Percentiles rank a stretch among this genome's conserved stretches.
Evolutionary conservation across 2,797 vertebrate genomes (phyloP).

Genomic region (Prunella strophiata): DNA sequence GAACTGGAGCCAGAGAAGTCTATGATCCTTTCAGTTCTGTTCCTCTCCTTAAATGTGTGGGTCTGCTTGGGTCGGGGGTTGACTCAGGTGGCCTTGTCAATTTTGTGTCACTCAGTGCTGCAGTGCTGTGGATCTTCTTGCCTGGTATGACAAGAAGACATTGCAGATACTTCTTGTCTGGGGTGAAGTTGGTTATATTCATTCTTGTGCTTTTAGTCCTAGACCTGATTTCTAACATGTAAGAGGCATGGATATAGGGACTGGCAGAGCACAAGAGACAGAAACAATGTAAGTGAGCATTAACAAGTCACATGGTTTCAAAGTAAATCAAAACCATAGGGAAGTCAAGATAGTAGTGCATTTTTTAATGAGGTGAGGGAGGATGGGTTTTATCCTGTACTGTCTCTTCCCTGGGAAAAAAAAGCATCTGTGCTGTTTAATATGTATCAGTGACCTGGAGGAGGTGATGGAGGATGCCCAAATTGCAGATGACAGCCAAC

Average conservation of each 20-base stretch:
- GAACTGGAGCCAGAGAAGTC: background rate
- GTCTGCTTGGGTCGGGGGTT: background rate
- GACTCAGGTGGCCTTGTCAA: background rate
- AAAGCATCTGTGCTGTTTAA: background rate
- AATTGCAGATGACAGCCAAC: background rate
- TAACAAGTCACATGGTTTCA: background rate
- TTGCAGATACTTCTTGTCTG: background rate
- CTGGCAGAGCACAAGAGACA: background rate
- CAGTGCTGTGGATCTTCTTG: background rate
- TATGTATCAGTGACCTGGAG: background rate
- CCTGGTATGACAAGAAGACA: background rate
- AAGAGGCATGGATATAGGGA: background rate
- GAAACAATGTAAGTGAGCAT: background rate
- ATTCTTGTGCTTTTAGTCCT: background rate
- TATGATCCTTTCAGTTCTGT: background rate
- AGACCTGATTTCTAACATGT: background rate
- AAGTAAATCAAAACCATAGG: background rate
- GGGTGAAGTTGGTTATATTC: background rate
- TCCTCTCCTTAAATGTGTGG: background rate
- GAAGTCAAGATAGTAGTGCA: background rate
- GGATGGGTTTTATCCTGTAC: background rate
- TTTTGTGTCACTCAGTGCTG: background rate
- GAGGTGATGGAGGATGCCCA: background rate
- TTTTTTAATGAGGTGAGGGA: background rate
- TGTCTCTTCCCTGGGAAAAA: background rate